These are phyloP conservation scores for Ennomos erosarius DNA, from an alignment of 2,888 invertebrate species.

Conservation along the genomic window DNA sequence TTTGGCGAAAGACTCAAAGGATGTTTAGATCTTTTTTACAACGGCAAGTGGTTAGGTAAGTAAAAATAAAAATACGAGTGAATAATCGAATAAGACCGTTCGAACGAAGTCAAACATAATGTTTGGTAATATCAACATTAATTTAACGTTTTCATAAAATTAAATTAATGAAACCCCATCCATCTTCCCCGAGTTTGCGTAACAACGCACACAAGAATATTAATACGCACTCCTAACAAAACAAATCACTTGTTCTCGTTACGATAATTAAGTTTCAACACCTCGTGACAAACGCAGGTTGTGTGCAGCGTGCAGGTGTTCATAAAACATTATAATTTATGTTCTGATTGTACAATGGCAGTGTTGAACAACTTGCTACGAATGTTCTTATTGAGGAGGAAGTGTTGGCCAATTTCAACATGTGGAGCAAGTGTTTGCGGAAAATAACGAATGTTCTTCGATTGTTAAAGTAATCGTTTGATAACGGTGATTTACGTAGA, in stretches of 20 bases:
- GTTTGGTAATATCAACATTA: too few relatives aligned
- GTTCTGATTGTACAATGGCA: slow-evolving; percentile 30
- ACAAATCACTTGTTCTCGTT: slow-evolving; percentile 29
- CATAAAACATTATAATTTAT: slow-evolving; percentile 39
- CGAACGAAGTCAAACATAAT: too few relatives aligned
- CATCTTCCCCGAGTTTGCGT: slow-evolving; percentile 3
- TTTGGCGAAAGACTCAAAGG: too few relatives aligned
- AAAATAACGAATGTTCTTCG: neutral
- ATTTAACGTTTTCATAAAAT: slow-evolving; percentile 10
- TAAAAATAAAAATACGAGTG: too few relatives aligned
- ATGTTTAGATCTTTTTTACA: too few relatives aligned
- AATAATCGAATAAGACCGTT: too few relatives aligned
- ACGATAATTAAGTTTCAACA: slow-evolving; percentile 38
- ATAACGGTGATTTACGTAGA: too few relatives aligned
- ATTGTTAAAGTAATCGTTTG: too few relatives aligned
- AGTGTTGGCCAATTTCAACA: slow-evolving; percentile 4
- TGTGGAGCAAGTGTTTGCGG: neutral
- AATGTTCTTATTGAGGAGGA: slow-evolving; percentile 27
- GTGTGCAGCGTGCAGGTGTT: slow-evolving; percentile 29
- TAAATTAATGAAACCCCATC: slow-evolving; percentile 8
- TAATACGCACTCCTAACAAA: slow-evolving; percentile 19
- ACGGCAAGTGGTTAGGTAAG: too few relatives aligned
- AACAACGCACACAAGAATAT: slow-evolving; percentile 9
- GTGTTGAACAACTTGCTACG: slow-evolving; percentile 24
- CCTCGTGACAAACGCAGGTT: slow-evolving; percentile 32